Percentiles rank a stretch among this genome's conserved stretches.
phyloP scores from a whole-genome alignment of 64 coral and sea anemone genomes.

The Cladopsammia gracilis region DNA sequence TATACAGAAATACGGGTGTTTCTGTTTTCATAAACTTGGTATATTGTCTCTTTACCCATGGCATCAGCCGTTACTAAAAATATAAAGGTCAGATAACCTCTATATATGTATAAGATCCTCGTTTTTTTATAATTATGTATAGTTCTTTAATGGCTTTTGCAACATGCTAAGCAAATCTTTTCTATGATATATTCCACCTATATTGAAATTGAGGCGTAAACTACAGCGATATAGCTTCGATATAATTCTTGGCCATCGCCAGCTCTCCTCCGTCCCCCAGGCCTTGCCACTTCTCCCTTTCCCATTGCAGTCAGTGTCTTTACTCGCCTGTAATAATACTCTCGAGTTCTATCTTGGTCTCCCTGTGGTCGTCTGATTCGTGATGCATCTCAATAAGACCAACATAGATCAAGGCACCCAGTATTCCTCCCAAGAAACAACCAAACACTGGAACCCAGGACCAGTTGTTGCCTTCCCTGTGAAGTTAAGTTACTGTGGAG shows the following conservation, averaged over 20 bases:
- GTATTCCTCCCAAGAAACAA: slow-evolving; percentile 55
- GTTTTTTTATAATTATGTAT: too few species aligned
- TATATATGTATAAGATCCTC: too few species aligned
- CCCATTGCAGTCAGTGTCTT: not conserved
- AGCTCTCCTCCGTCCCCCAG: not conserved
- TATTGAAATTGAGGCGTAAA: too few species aligned
- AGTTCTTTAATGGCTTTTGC: too few species aligned
- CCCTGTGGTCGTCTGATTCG: not conserved
- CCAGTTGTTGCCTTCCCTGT: slow-evolving; percentile 74
- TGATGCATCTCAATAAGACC: slow-evolving; percentile 81
- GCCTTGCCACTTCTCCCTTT: not conserved
- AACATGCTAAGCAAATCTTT: too few species aligned
- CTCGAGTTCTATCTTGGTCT: not conserved
- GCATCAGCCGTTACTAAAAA: too few species aligned
- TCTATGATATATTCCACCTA: too few species aligned
- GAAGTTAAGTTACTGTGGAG: not conserved
- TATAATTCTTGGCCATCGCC: not conserved
- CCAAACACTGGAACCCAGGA: slow-evolving; percentile 80
- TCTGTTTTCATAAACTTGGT: too few species aligned
- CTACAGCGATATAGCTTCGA: not conserved
- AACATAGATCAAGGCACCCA: slow-evolving; percentile 72
- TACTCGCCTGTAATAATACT: slow-evolving; percentile 13
- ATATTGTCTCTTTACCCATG: too few species aligned
- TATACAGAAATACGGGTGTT: too few species aligned
- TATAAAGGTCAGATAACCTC: too few species aligned